Evolutionary conservation across 2,797 vertebrate genomes (phyloP), one percentile per base, ranked within the genome.

Genomic region (Sebastes minor): DNA sequence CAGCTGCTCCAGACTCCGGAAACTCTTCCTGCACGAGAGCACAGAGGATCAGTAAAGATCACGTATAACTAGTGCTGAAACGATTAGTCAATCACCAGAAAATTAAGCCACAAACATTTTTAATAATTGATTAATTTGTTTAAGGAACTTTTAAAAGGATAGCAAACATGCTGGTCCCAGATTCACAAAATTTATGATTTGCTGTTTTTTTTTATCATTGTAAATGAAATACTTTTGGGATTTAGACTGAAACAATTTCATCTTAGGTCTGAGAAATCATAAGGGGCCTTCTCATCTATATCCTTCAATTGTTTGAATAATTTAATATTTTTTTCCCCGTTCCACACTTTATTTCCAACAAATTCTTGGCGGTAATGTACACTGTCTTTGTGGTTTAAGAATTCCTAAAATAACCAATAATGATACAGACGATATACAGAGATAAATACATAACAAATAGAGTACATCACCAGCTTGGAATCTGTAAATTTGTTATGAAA

Each of bases 1-100:
- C 59, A 98, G 94, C 73, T 98, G 97, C 86, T 98, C 97, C 90
- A 98, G 95, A 93, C 97, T 98, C 80, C 96, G 97, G 91, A 97
- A 98, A 90, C 96, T 97, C 91, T 97, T 98, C 81, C 98, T 99
- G 94, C 74, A 70, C 18, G 4, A 78, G 12, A 82, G 81, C 13
- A 38, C 38, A 38, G 38, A 78, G 12, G 4, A 65, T 52, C 32
- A 76, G 52, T 42, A 13, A 75, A 28, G 14, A 61, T 8, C 28
- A 67, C 12, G 27, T 38, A 55, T 22, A 16, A 42, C 13, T 8
- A 20, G 14, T 25, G 22, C 18, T 30, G 5, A 70, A 22, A 14
- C 38, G 13, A 38, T 38, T 38, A 38, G 38, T 38, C 13, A 64
- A 18, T 28, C 8, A 66, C 20, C 20, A 49, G 20, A 52, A 38